Conservation (phyloP, 2,888 invertebrate species). For the Serrognathus titanus region DNA sequence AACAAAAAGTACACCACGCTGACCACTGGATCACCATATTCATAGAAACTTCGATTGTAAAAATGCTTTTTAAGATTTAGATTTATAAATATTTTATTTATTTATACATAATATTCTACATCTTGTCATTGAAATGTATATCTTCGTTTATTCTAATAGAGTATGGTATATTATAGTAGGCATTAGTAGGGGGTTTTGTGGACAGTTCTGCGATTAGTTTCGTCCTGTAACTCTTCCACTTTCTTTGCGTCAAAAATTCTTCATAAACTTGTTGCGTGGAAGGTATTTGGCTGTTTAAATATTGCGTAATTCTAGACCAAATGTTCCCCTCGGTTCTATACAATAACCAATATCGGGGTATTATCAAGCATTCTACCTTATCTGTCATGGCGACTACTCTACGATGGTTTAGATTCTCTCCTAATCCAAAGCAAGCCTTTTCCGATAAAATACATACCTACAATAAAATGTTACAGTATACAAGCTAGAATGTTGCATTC, state of each 20-base stretch:
- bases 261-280: constrained; percentile 56
- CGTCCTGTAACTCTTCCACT: constrained; percentile 57
- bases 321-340: constrained; percentile 60
- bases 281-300: constrained; percentile 59
- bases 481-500: background rate
- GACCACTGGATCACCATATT: too few relatives aligned
- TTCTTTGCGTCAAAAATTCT: constrained; percentile 53
- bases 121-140: constrained; percentile 1
- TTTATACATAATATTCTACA: too few relatives aligned
- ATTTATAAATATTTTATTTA: too few relatives aligned
- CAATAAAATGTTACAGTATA: constrained; percentile 1
- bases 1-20: too few relatives aligned
- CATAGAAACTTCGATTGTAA: too few relatives aligned
- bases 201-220: constrained; percentile 53
- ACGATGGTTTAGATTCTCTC: constrained; percentile 61
- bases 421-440: constrained; percentile 67
- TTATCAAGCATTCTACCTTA: constrained; percentile 60
- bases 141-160: constrained; percentile 22
- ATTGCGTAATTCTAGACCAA: constrained; percentile 61
- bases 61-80: too few relatives aligned
- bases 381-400: constrained; percentile 54
- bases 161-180: constrained; percentile 24
- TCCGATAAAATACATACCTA: constrained; percentile 56
- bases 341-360: constrained; percentile 68
- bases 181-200: constrained; percentile 34